These are phyloP conservation scores for Florisuga fusca DNA, from an alignment of 2,797 vertebrate species.

Conservation along the genomic window DNA sequence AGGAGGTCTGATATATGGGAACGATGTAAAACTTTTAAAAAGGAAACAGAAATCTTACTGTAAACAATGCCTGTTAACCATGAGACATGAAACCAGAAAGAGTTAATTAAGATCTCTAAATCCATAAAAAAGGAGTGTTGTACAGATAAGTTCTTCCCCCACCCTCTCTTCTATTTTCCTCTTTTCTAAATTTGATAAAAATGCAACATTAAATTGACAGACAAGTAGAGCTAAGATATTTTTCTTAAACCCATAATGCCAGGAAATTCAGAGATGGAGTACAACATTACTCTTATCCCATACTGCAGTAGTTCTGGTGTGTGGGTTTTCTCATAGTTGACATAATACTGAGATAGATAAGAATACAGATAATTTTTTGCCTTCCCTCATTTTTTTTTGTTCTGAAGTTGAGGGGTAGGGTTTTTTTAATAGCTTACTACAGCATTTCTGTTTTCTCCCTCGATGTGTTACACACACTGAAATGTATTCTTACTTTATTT, in stretches of 20 bases:
- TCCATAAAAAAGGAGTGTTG: not conserved
- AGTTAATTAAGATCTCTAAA: not conserved
- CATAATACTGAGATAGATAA: not conserved
- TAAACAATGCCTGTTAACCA: not conserved
- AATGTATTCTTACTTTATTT: not conserved
- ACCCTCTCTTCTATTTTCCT: not conserved
- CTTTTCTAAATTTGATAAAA: conserved; percentile 4
- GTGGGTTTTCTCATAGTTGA: not conserved
- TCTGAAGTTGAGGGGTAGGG: not conserved
- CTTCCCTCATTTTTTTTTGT: not conserved
- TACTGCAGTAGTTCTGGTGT: not conserved
- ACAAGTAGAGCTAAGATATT: not conserved
- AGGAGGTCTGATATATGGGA: not conserved
- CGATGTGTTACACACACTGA: not conserved
- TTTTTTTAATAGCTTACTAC: not conserved
- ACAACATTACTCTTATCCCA: not conserved
- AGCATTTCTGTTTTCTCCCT: not conserved
- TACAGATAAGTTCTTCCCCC: not conserved
- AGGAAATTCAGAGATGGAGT: not conserved
- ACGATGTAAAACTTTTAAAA: not conserved
- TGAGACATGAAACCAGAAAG: not conserved
- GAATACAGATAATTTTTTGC: not conserved
- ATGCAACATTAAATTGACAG: not conserved
- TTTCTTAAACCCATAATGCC: not conserved
- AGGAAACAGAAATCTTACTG: not conserved